Base-by-base conservation (phyloP, 2,113 vertebrate species). In the Bujurquina vittata region DNA sequence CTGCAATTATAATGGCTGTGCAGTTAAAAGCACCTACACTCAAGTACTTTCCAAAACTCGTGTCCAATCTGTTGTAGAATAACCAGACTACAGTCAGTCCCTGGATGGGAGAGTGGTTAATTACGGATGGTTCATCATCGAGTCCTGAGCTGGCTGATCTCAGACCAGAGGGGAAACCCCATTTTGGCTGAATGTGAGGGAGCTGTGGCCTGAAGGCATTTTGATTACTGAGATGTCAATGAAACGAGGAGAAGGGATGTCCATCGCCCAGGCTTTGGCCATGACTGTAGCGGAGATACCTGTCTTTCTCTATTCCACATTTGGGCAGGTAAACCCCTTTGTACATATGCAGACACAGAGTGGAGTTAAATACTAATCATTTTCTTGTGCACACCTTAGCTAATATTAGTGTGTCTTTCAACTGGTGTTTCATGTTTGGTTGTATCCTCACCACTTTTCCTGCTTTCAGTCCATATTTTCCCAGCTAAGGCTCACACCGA, bases 251-350 rank as follows among this genome's bases (percentile, higher is more conserved):
- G 97, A 99, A 31, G 97, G 97, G 59, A 94, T 98, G 96, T 98
- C 98, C 90, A 91, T 99, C 60, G 97, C 98, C 85, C 97, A 99
- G 95, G 98, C 98, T 63, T 91, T 99, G 94, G 98, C 98, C 59
- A 99, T 99, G 98, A 99, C 98, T 0, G 97, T 99, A 75, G 98
- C 98, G 0, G 98, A 99, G 95, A 99, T 99, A 84, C 98, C 98
- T 0, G 97, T 99, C 86, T 99, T 99, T 79, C 96, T 99, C 10
- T 99, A 98, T 81, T 99, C 97, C 0, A 98, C 98, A 0, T 99
- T 99, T 37, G 98, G 98, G 20, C 98, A 99, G 98, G 98, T 99
- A 95, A 92, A 35, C 22, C 3, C 18, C 67, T 75, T 79, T 81
- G 23, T 54, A 54, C 17, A 33, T 9, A 54, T 54, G 46, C 67